phyloP scores from a whole-genome alignment of 2,888 invertebrate species.

The Brachypalpus laphriformis region DNA sequence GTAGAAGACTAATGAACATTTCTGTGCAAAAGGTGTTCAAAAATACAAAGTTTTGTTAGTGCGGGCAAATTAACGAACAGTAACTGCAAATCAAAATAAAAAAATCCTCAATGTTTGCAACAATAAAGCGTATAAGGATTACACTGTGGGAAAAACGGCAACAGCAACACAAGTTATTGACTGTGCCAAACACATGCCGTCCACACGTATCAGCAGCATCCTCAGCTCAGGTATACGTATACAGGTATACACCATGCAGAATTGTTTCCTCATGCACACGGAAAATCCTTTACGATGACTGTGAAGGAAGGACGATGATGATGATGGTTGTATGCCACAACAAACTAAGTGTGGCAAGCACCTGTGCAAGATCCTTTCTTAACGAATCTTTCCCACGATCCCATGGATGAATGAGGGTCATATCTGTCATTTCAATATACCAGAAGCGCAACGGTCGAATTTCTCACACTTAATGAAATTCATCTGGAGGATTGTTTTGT shows the following conservation, averaged over 20 bases:
- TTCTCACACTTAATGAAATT: slow-evolving; percentile 41
- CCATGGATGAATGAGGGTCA: slow-evolving; percentile 11
- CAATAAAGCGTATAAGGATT: neutral
- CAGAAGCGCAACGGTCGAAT: slow-evolving; percentile 29
- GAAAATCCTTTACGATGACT: slow-evolving; percentile 42
- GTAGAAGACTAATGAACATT: too few species aligned
- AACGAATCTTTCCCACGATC: slow-evolving; percentile 49
- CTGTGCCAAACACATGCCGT: slow-evolving; percentile 70
- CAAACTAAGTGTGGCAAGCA: slow-evolving; percentile 66
- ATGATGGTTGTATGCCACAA: slow-evolving; percentile 52
- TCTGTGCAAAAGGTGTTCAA: too few species aligned
- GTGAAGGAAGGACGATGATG: slow-evolving; percentile 28
- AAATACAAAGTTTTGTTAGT: too few species aligned
- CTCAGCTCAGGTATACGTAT: slow-evolving; percentile 11
- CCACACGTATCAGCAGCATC: slow-evolving; percentile 45
- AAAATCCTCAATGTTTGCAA: neutral
- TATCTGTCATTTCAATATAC: slow-evolving; percentile 54
- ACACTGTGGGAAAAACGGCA: slow-evolving; percentile 68
- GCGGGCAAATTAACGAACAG: too few species aligned
- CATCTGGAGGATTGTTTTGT: slow-evolving; percentile 4
- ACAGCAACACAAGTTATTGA: slow-evolving; percentile 60
- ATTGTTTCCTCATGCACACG: slow-evolving; percentile 19
- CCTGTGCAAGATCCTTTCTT: slow-evolving; percentile 45
- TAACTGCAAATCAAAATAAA: too few species aligned
- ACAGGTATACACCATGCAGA: neutral